phyloP scores from a whole-genome alignment of 2,797 vertebrate species.

The Diplodus puntazzo region DNA sequence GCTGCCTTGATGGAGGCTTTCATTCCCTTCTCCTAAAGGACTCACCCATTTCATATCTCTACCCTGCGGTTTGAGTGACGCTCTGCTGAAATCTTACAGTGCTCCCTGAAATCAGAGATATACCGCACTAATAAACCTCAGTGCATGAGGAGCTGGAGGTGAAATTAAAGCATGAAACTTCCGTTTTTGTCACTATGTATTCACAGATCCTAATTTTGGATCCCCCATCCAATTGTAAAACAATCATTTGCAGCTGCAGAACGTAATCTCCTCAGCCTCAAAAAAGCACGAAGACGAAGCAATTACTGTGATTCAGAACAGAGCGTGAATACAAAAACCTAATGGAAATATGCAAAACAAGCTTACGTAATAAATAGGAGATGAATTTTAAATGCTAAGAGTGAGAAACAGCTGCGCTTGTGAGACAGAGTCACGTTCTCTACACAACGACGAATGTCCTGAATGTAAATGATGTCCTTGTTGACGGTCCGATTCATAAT shows the following conservation, averaged over 20 bases:
- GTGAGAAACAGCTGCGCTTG: constrained; percentile 34
- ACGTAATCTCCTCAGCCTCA: constrained; percentile 57
- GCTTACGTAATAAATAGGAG: constrained; percentile 67
- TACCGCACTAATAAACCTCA: constrained; percentile 57
- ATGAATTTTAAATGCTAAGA: constrained; percentile 48
- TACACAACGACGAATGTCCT: constrained; percentile 37
- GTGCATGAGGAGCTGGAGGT: constrained; percentile 55
- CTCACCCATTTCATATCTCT: constrained; percentile 74
- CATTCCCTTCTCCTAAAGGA: constrained; percentile 74
- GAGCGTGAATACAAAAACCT: constrained; percentile 47
- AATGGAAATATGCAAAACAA: constrained; percentile 68
- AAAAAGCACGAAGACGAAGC: constrained; percentile 67
- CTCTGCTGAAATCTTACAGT: constrained; percentile 62
- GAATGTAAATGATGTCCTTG: constrained; percentile 56
- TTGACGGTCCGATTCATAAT: constrained; percentile 58
- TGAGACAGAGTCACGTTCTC: constrained; percentile 39
- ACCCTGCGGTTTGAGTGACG: constrained; percentile 68
- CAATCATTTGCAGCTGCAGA: constrained; percentile 67
- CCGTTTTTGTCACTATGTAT: constrained; percentile 39
- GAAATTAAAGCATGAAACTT: constrained; percentile 54
- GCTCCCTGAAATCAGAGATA: constrained; percentile 65
- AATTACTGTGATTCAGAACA: constrained; percentile 68
- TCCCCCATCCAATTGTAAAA: constrained; percentile 57
- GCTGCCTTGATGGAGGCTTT: constrained; percentile 74
- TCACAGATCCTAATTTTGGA: constrained; percentile 61